Conservation (phyloP, 2,113 vertebrate genomes). For the Microtus oregoni region DNA sequence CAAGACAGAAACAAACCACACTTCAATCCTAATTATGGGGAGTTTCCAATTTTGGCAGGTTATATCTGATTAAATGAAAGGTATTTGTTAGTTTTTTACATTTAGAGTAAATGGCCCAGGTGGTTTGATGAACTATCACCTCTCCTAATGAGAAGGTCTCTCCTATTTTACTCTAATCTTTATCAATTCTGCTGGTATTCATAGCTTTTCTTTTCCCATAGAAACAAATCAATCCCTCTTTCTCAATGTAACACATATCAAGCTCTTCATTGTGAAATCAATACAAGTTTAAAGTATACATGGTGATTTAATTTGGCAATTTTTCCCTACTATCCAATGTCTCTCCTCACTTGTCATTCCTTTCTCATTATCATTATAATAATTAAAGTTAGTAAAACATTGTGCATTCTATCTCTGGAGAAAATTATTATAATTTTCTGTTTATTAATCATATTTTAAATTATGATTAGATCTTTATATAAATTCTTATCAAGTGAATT, state of each 20-base stretch:
- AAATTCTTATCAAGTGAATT: too few relatives aligned
- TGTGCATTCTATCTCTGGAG: neutral
- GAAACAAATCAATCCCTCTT: neutral
- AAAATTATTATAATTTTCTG: too few relatives aligned
- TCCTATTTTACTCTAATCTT: neutral
- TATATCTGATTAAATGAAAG: neutral
- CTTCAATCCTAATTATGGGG: neutral
- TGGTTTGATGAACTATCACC: neutral
- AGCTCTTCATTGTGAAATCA: neutral
- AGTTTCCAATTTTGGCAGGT: neutral
- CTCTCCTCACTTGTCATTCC: neutral
- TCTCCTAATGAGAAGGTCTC: neutral
- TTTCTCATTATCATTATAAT: neutral
- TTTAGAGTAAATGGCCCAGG: neutral
- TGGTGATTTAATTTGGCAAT: neutral
- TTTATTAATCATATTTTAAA: too few relatives aligned
- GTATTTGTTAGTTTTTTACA: neutral
- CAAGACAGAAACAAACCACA: neutral
- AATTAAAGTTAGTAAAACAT: neutral
- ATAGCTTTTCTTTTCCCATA: neutral
- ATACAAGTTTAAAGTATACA: neutral
- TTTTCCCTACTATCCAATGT: neutral
- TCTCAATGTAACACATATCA: neutral
- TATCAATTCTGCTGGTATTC: neutral
- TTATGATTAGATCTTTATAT: too few relatives aligned